Percentiles rank a stretch among this genome's conserved stretches.
Conservation (phyloP, 1,140 invertebrate genomes). For the Vanessa atalanta region DNA sequence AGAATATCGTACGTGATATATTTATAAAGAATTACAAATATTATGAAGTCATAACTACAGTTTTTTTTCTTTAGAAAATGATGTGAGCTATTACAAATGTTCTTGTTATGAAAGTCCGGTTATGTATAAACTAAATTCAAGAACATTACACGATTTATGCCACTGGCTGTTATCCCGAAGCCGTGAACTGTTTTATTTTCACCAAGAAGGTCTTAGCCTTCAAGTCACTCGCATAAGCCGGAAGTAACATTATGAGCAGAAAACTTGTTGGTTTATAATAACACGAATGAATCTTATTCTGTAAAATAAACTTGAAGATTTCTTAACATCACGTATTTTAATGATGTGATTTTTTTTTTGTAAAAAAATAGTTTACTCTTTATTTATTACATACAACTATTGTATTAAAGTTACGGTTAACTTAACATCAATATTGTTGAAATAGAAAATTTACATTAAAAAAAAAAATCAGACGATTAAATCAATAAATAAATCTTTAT, state of each 20-base stretch:
- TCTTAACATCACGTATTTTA: conserved; percentile 4
- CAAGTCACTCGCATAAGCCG: conserved; percentile 34
- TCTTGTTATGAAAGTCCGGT: conserved; percentile 1
- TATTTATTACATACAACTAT: too few relatives aligned
- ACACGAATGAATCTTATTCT: conserved; percentile 12
- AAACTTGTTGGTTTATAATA: conserved; percentile 22
- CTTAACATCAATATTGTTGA: too few relatives aligned
- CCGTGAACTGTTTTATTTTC: conserved; percentile 37
- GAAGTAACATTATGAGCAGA: conserved; percentile 32
- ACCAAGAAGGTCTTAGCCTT: conserved; percentile 34
- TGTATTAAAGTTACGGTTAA: too few relatives aligned
- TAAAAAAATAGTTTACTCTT: too few relatives aligned
- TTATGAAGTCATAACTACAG: not conserved
- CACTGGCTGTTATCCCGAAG: conserved; percentile 19
- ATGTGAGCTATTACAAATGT: not conserved
- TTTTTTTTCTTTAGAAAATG: not conserved
- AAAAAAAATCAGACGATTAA: too few relatives aligned
- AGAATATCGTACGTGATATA: not conserved
- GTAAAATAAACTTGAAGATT: conserved; percentile 7
- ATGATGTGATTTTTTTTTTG: not conserved
- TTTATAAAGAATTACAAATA: not conserved
- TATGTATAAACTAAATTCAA: conserved; percentile 14
- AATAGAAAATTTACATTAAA: too few relatives aligned
- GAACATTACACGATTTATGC: conserved; percentile 7
- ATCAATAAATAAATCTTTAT: too few relatives aligned